Conservation (phyloP, 2,888 invertebrate genomes). For the Lasioglossum zephyrum region DNA sequence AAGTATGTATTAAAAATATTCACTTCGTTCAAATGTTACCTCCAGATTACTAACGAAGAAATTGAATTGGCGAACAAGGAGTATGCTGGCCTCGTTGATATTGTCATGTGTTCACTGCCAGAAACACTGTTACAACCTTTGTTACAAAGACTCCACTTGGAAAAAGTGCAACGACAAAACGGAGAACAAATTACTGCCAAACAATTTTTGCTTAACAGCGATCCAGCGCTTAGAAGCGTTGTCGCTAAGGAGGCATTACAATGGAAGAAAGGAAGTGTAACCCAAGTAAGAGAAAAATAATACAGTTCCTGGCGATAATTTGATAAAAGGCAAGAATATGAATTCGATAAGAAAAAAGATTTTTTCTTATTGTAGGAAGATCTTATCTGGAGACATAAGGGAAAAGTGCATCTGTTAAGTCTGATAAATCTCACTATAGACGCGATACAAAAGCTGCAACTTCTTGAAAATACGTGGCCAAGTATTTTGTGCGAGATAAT, state of each 20-base stretch:
- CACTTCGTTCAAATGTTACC: conserved; percentile 3
- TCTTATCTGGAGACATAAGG: conserved; percentile 90
- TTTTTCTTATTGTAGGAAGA: conserved; percentile 87
- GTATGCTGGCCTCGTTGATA: conserved; percentile 91
- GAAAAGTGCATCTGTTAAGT: conserved; percentile 89
- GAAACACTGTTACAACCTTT: conserved; percentile 92
- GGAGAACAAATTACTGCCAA: conserved; percentile 82
- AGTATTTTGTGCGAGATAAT: conserved; percentile 91
- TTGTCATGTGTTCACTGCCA: conserved; percentile 92
- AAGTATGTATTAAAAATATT: background rate
- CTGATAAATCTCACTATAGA: conserved; percentile 91
- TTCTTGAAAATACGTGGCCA: conserved; percentile 92
- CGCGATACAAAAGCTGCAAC: conserved; percentile 91
- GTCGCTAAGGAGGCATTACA: conserved; percentile 95
- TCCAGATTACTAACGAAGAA: conserved; percentile 89
- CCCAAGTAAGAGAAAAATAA: conserved; percentile 81
- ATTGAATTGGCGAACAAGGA: conserved; percentile 89
- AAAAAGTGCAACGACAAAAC: conserved; percentile 85
- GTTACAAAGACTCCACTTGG: conserved; percentile 89
- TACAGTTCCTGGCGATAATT: background rate
- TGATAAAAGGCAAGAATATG: too few species aligned
- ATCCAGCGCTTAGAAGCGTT: conserved; percentile 91
- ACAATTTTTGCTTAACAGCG: conserved; percentile 84
- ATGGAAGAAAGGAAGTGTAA: conserved; percentile 88
- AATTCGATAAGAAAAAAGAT: too few species aligned